Evolutionary conservation across 2,113 vertebrate species (phyloP).

Genomic region (Triplophysa dalaica): DNA sequence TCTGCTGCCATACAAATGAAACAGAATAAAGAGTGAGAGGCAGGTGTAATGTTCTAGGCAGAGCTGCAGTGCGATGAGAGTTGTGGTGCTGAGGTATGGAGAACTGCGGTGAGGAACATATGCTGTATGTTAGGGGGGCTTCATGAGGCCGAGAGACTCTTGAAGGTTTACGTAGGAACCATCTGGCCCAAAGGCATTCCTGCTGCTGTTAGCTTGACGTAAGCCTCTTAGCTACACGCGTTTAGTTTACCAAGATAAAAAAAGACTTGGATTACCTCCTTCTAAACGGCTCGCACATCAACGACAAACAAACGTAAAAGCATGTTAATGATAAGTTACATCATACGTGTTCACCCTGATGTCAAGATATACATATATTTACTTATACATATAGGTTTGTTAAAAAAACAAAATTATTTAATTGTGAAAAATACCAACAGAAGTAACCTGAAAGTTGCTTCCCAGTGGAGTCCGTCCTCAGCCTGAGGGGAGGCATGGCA

Average conservation of each 20-base stretch:
- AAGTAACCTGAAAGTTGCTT: slow-evolving; percentile 73
- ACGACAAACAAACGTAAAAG: slow-evolving; percentile 60
- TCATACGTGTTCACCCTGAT: slow-evolving; percentile 74
- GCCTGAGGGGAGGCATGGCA: slow-evolving; percentile 26
- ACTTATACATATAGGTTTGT: slow-evolving; percentile 65
- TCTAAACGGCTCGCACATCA: slow-evolving; percentile 59
- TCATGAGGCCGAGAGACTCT: slow-evolving; percentile 36
- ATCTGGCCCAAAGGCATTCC: slow-evolving; percentile 65
- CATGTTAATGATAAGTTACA: slow-evolving; percentile 67
- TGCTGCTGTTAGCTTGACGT: slow-evolving; percentile 57
- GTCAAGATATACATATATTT: slow-evolving; percentile 73
- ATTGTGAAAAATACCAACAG: slow-evolving; percentile 74
- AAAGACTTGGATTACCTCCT: slow-evolving; percentile 64
- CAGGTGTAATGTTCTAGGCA: slow-evolving; percentile 24
- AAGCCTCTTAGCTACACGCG: slow-evolving; percentile 65
- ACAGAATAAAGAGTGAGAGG: slow-evolving; percentile 5
- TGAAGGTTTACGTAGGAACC: slow-evolving; percentile 63
- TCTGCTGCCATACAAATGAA: slow-evolving; percentile 36
- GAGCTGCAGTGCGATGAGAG: slow-evolving; percentile 26
- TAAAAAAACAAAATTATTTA: slow-evolving; percentile 58
- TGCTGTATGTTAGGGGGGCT: slow-evolving; percentile 49
- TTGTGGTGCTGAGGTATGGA: slow-evolving; percentile 42
- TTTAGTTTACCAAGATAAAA: slow-evolving; percentile 69
- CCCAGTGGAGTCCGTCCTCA: slow-evolving; percentile 53
- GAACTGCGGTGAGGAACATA: slow-evolving; percentile 32